Evolutionary conservation across 2,113 vertebrate genomes (phyloP).

Genomic region (Lampris megalopsis): DNA sequence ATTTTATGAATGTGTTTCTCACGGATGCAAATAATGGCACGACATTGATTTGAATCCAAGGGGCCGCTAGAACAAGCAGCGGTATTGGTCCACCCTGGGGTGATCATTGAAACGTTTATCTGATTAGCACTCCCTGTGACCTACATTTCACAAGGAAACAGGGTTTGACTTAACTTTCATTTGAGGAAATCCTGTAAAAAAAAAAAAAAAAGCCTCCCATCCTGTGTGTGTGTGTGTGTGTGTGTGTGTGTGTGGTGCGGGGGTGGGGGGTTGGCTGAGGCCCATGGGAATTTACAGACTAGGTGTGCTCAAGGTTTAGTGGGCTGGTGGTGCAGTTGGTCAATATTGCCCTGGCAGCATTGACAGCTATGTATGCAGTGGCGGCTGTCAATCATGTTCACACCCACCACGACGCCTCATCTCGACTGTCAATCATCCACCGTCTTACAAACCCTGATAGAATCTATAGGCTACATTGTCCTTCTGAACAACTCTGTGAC

Average conservation of each 20-base stretch:
- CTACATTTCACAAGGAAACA: not conserved
- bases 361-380: not conserved
- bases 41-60: not conserved
- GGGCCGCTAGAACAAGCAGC: not conserved
- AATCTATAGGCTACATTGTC: too few species aligned
- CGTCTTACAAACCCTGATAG: too few species aligned
- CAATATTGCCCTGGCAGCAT: constrained; percentile 31
- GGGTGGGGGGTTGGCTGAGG: not conserved
- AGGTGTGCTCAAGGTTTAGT: constrained; percentile 32
- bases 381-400: not conserved
- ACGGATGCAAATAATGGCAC: constrained; percentile 3
- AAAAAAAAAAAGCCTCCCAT: constrained; percentile 42
- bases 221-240: not conserved
- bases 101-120: constrained; percentile 15
- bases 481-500: too few species aligned
- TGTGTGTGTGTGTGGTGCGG: not conserved
- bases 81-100: not conserved
- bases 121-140: constrained; percentile 22
- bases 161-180: constrained; percentile 63
- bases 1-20: not conserved
- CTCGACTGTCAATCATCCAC: too few species aligned
- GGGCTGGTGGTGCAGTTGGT: not conserved
- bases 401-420: too few species aligned
- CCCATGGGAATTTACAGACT: constrained; percentile 46
- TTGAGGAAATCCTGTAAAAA: constrained; percentile 62